Evolutionary conservation across 2,797 vertebrate genomes (phyloP), one percentile per base, ranked within the genome.

Genomic region (Corythornis leucogaster): DNA sequence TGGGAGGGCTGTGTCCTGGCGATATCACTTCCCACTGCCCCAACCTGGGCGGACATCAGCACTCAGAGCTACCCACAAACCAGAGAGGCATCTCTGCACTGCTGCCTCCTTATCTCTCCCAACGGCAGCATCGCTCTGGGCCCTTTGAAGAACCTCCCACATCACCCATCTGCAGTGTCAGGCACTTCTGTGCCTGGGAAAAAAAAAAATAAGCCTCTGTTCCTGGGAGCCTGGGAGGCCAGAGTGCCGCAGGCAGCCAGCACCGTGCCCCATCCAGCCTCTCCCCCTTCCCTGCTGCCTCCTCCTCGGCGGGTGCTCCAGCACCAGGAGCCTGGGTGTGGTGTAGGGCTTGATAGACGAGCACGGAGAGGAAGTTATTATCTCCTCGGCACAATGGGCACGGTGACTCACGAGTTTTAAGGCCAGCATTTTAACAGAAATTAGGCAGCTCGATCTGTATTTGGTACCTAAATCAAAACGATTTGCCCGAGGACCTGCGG

Each of bases 381-480:
- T 83, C 91, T 92, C 79, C 12, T 1, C 0, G 1, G 91, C 70
- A 93, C 93, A 95, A 93, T 83, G 40, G 87, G 86, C 76, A 85
- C 1, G 3, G 89, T 93, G 93, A 96, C 79, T 95, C 93, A 95
- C 1, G 6, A 83, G 87, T 85, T 85, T 89, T 85, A 71, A 90
- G 70, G 85, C 71, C 85, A 76, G 59, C 45, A 40, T 86, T 91
- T 80, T 59, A 90, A 69, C 63, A 83, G 89, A 93, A 95, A 93
- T 94, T 80, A 95, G 87, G 69, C 92, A 83, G 84, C 51, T 83
- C 43, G 82, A 75, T 92, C 69, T 93, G 89, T 90, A 68, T 80
- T 90, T 87, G 85, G 92, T 91, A 80, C 89, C 69, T 71, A 85
- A 95, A 96, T 94, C 89, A 94, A 94, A 95, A 83, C 13, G 58